Base-by-base conservation (phyloP, 2,113 vertebrate genomes). In the Condylura cristata region DNA sequence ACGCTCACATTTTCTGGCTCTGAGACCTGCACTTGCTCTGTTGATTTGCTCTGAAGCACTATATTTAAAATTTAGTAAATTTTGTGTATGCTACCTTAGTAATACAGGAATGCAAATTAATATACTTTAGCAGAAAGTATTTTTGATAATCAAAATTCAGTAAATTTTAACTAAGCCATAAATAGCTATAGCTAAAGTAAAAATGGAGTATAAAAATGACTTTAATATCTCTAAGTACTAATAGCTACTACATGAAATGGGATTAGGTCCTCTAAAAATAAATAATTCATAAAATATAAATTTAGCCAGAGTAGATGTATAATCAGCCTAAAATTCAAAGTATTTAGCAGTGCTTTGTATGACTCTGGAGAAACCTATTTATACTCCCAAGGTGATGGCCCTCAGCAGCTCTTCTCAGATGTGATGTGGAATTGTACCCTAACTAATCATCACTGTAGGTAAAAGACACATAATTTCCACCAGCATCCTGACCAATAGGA, bases 271-370 rank as follows among this genome's bases (percentile, higher is more conserved):
- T 26, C 37, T 37, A 96, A 95, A 92, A 39, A 8, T 80, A 44
- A 70, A 39, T 68, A 34, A 17, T 78, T 81, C 20, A 71, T 75
- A 56, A 34, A 32, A 75, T 58, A 30, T 2, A 72, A 79, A 24
- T 7, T 34, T 60, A 51, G 12, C 82, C 46, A 0, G 37, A 61
- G 75, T 85, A 80, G 41, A 92, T 95, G 44, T 22, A 95, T 48
- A 46, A 85, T 83, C 48, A 65, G 14, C 92, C 48, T 95, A 92
- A 95, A 96, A 82, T 37, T 78, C 90, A 86, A 83, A 96, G 34
- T 80, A 92, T 60, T 91, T 93, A 46, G 34, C 34, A 17, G 58
- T 91, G 30, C 0, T 6, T 0, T 16, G 53, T 86, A 24, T 61
- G 58, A 7, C 17, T 70, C 18, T 95, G 88, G 82, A 92, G 91